Evolutionary conservation across 2,888 invertebrate species (phyloP), one percentile per base, ranked within the genome.

Genomic region (Drosophila gaucha): DNA sequence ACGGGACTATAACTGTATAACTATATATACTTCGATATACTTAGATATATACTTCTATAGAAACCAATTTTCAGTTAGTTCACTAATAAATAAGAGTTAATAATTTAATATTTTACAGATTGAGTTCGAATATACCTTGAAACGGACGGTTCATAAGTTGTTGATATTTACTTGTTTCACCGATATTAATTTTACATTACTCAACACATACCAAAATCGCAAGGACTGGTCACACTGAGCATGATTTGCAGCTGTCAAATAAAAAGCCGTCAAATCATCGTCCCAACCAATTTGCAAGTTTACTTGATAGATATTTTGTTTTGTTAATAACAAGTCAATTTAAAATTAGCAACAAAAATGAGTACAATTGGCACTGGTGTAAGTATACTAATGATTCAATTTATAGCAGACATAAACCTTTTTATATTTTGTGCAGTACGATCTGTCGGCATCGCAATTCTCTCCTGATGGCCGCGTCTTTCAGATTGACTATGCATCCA

Each of bases 391-490:
- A 9, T 16, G n/a, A 3, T n/a, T 3, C 3, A 10, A 24, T 16
- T 16, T 1, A 14, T 9, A 6, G 6, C n/a, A 6, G 6, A 33
- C 1, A 24, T 22, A 26, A 33, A n/a, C 9, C 3, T 10, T 16
- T 65, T 2, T 10, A 18, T 76, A 94, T 2, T 59, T 60, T 58
- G 60, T 65, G 6, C 46, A 98, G 98, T 99, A 99, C 91, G 99
- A 99, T 94, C 94, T 99, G 88, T 99, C 99, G 65, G 99, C 99
- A n/a, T 98, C 99, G 38, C 99, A 99, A 93, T 99, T 99, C 93
- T 99, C 99, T 2, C 99, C 99, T 2, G 99, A 99, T 91, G 99
- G 99, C 9, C 94, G 99, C 83, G 99, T 99, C 31, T 99, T 99
- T 92, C 99, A 99, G 95, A 98, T 99, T 2, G 99, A 99, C 93